A percentile compares a stretch with the other conserved stretches of the same genome.
phyloP scores from a whole-genome alignment of 2,888 invertebrate genomes.

The Phorcus lineatus region DNA sequence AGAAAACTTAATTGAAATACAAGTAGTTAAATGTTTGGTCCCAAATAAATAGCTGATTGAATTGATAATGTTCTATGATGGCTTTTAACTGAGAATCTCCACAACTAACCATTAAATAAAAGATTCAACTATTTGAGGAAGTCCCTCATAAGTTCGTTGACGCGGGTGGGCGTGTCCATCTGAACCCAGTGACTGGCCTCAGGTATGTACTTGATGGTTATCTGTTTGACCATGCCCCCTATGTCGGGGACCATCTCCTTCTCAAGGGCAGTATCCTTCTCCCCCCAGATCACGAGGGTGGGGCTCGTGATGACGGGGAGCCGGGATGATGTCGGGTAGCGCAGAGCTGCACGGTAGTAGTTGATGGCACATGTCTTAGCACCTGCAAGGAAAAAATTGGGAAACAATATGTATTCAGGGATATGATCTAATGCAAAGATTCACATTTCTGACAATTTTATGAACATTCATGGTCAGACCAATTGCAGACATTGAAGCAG shows the following conservation, averaged over 20 bases:
- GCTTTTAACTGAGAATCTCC: no score
- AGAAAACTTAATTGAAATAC: no score
- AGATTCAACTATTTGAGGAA: conserved; percentile 72
- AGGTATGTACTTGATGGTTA: conserved; percentile 81
- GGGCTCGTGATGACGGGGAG: conserved; percentile 42
- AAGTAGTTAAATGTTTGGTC: no score
- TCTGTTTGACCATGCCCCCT: conserved; percentile 76
- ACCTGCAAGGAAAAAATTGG: conserved; percentile 74
- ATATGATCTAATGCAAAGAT: no score
- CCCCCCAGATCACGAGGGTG: conserved; percentile 61
- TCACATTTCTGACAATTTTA: no score
- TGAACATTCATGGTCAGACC: no score
- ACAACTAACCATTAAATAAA: no score
- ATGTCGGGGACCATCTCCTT: conserved; percentile 46
- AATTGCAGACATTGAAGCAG: no score
- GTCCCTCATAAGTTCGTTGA: conserved; percentile 81
- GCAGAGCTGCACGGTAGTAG: conserved; percentile 81
- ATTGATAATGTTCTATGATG: no score
- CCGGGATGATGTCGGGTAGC: not conserved
- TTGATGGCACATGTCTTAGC: conserved; percentile 86
- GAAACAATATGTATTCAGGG: no score
- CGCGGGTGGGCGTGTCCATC: conserved; percentile 82
- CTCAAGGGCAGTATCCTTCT: conserved; percentile 52
- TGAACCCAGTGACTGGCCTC: conserved; percentile 86
- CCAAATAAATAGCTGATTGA: no score